Percentiles rank a stretch among this genome's conserved stretches.
phyloP scores from a whole-genome alignment of 2,113 vertebrate genomes.

The Carlito syrichta region DNA sequence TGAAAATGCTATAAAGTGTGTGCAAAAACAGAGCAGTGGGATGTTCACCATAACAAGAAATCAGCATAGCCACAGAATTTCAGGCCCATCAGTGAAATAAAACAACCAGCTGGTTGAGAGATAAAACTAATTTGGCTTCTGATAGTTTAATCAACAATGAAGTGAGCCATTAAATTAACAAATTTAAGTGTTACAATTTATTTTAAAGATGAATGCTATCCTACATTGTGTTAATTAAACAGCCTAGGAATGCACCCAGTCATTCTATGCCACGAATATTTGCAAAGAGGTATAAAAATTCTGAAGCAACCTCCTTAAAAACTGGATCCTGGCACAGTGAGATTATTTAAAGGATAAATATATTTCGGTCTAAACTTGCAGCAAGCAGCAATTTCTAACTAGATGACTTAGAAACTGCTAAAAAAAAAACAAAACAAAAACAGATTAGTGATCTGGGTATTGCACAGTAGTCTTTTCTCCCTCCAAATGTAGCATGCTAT shows the following conservation, averaged over 20 bases:
- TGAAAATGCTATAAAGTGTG: background rate
- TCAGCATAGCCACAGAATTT: conserved; percentile 79
- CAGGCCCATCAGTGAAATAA: conserved; percentile 79
- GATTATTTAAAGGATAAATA: conserved; percentile 21
- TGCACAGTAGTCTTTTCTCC: background rate
- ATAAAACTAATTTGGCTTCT: conserved; percentile 84
- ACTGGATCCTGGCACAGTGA: background rate
- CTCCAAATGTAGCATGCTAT: background rate
- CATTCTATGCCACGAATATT: conserved; percentile 71
- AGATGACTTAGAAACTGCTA: conserved; percentile 40
- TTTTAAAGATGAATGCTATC: conserved; percentile 77
- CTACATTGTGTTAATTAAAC: conserved; percentile 79
- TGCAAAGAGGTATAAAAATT: conserved; percentile 67
- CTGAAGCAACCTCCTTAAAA: conserved; percentile 1
- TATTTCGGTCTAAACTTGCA: conserved; percentile 33
- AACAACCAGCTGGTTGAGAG: conserved; percentile 78
- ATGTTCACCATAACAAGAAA: conserved; percentile 68
- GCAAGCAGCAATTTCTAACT: conserved; percentile 31
- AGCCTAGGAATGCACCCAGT: conserved; percentile 72
- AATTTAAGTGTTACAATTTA: conserved; percentile 77
- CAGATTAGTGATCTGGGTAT: background rate
- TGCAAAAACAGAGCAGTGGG: background rate
- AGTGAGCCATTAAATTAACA: conserved; percentile 80
- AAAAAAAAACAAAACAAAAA: conserved; percentile 37
- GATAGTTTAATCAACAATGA: conserved; percentile 83